Conservation (phyloP, 2,888 invertebrate genomes). For the Orthonychiurus folsomi region DNA sequence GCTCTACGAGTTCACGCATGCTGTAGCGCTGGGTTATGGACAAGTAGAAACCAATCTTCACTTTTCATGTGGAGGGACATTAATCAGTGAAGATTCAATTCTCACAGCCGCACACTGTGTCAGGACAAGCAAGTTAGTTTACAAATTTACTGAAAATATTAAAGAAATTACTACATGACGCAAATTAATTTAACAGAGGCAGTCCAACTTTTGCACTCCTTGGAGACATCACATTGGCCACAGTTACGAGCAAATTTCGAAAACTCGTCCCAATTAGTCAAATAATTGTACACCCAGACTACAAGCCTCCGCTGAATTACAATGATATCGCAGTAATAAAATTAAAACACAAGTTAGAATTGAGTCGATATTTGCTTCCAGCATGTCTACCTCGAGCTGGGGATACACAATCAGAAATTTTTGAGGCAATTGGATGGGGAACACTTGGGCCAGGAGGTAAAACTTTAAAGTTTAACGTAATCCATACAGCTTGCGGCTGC, state of each 20-base stretch:
- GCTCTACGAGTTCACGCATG: constrained; percentile 26
- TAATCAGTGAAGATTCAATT: constrained; percentile 15
- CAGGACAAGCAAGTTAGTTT: constrained; percentile 11
- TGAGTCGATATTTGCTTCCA: constrained; percentile 26
- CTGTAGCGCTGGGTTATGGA: constrained; percentile 25
- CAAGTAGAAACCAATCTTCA: neutral
- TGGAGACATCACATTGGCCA: constrained; percentile 21
- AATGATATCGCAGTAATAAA: constrained; percentile 34
- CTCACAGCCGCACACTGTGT: constrained; percentile 26
- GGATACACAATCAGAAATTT: constrained; percentile 13
- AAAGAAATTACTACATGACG: neutral
- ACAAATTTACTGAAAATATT: neutral
- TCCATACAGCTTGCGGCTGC: neutral
- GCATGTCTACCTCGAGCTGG: constrained; percentile 34
- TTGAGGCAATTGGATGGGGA: constrained; percentile 33
- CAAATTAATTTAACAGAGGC: constrained; percentile 14
- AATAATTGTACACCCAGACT: constrained; percentile 23
- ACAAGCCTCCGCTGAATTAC: constrained; percentile 25
- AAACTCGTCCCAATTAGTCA: constrained; percentile 20
- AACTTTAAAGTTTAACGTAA: neutral
- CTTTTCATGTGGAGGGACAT: constrained; percentile 23
- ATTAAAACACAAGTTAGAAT: constrained; percentile 24
- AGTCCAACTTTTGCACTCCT: constrained; percentile 21
- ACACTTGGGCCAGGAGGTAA: constrained; percentile 23
- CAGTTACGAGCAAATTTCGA: constrained; percentile 14